Evolutionary conservation across 2,113 vertebrate genomes (phyloP), one percentile per base, ranked within the genome.

Genomic region (Perca schrenkii): DNA sequence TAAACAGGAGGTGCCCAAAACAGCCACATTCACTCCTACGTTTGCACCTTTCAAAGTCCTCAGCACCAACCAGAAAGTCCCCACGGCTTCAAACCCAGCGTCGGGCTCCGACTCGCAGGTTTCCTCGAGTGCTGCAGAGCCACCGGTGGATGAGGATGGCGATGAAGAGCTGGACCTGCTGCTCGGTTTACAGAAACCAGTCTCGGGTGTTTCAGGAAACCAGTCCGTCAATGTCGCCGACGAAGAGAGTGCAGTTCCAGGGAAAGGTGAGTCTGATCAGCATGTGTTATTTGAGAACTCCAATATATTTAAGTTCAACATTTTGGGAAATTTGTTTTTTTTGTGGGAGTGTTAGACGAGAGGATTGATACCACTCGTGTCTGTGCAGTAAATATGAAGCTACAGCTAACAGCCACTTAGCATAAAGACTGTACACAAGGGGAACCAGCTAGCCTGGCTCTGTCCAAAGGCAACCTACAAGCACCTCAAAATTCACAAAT

Each of bases 101-200:
- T 22, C 60, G 10, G 52, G 3, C 14, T 49, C 86, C 4, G 57
- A 54, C 1, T 40, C 88, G 4, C 74, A 73, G 67, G 31, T 71
- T 47, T 2, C 47, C 36, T 49, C 69, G 2, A 36, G 36, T 7
- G 22, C 70, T 0, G 57, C 61, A 43, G 82, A 87, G 54, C 74
- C 70, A 12, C 34, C 16, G 10, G 72, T 13, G 43, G 96, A 97
- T 74, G 83, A 92, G 6, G 87, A 93, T 3, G 83, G 94, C 25
- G 97, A 98, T 36, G 94, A 97, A 76, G 98, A 99, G 74, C 93
- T 99, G 62, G 97, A 99, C 83, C 88, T 94, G 84, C 94, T 99
- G 74, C 96, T 99, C 31, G 90, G 85, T 84, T 91, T 99, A 84
- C 95, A 97, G 78, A 95, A 93, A 16, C 94, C 97, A 3, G 16